Percentiles rank a stretch among this genome's conserved stretches.
These are phyloP conservation scores for Colletes collaris DNA, from an alignment of 2,888 invertebrate species.

Conservation along the genomic window DNA sequence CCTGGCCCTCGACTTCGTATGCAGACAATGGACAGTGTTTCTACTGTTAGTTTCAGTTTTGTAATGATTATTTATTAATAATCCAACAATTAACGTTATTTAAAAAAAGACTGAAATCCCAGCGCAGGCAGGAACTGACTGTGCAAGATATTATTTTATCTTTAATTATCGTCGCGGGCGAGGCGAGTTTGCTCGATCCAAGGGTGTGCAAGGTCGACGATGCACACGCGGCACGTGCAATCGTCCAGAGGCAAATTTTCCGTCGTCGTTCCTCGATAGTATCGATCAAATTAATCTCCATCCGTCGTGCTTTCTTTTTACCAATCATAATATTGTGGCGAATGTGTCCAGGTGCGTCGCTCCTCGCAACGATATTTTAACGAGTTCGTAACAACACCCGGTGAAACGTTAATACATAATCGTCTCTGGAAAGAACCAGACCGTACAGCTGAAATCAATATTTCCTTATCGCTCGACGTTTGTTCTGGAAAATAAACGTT, in stretches of 20 bases:
- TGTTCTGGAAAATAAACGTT: slow-evolving; percentile 21
- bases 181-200: slow-evolving; percentile 35
- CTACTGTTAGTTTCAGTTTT: too few species aligned
- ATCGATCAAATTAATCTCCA: background rate
- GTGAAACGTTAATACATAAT: background rate
- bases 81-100: too few species aligned
- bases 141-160: slow-evolving; percentile 6
- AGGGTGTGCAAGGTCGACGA: slow-evolving; percentile 24
- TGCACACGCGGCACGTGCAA: background rate
- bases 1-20: too few species aligned
- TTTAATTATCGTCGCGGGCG: slow-evolving; percentile 25
- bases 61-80: too few species aligned
- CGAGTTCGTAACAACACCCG: background rate
- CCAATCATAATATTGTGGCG: background rate
- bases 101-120: background rate
- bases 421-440: background rate
- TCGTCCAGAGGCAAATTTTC: background rate
- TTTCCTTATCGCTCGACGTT: slow-evolving; percentile 10
- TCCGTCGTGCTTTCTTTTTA: background rate
- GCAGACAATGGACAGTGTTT: too few species aligned
- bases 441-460: background rate
- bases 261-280: background rate
- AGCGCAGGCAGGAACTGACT: slow-evolving; percentile 9
- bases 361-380: background rate
- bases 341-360: background rate